Percentiles rank a stretch among this genome's conserved stretches.
These are phyloP conservation scores for Platalea minor DNA, from an alignment of 2,797 vertebrate species.

Conservation along the genomic window DNA sequence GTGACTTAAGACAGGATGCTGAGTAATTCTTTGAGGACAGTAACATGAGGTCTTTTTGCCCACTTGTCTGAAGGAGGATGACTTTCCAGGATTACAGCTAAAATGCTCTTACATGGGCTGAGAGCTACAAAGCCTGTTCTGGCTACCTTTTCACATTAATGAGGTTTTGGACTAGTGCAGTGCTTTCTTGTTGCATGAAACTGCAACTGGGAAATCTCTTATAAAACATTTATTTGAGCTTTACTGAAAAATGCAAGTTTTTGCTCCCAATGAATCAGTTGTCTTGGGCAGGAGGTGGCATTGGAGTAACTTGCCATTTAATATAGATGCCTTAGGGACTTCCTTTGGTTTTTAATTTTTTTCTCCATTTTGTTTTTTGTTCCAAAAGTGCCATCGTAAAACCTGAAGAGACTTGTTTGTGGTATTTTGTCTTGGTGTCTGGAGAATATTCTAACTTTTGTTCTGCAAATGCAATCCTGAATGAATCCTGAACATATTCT, in stretches of 20 bases:
- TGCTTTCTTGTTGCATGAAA: background rate
- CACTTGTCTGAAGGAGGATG: background rate
- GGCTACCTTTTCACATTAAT: background rate
- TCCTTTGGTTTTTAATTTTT: background rate
- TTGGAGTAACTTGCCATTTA: background rate
- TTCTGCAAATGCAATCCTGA: background rate
- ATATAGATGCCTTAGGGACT: background rate
- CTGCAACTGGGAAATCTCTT: background rate
- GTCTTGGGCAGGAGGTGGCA: background rate
- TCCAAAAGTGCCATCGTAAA: background rate
- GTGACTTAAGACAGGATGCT: background rate
- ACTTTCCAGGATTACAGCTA: background rate
- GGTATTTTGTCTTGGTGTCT: background rate
- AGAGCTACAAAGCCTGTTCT: background rate
- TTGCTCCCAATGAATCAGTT: background rate
- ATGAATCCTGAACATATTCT: background rate
- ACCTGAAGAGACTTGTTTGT: background rate
- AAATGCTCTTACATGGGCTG: background rate
- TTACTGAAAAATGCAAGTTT: background rate
- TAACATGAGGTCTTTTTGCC: background rate
- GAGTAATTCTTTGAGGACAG: background rate
- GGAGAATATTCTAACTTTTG: background rate
- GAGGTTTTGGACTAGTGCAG: background rate
- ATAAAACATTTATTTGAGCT: background rate
- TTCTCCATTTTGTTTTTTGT: background rate